phyloP scores from a whole-genome alignment of 2,113 vertebrate genomes.

The Probosciger aterrimus region DNA sequence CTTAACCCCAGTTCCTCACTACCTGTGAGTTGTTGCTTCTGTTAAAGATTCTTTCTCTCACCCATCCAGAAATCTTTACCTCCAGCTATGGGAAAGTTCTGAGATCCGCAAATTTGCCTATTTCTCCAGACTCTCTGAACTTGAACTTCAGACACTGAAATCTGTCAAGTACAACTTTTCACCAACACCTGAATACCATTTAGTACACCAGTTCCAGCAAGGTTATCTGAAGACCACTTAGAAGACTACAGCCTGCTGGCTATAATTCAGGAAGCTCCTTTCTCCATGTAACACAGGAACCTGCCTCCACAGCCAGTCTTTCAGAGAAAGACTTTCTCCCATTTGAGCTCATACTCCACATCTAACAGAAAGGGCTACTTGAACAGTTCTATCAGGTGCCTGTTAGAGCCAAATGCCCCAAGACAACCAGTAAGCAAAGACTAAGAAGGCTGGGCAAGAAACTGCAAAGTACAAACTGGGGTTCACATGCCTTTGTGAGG shows the following conservation, averaged over 20 bases:
- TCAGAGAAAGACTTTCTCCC: neutral
- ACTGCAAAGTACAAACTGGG: neutral
- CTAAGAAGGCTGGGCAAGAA: neutral
- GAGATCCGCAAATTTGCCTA: rapidly evolving
- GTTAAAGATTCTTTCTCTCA: neutral
- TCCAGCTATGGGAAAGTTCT: neutral
- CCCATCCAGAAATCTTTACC: neutral
- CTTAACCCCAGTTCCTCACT: neutral
- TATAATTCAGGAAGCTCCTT: neutral
- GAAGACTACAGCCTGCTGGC: neutral
- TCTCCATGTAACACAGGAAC: neutral
- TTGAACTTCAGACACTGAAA: neutral
- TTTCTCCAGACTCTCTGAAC: neutral
- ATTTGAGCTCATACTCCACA: neutral
- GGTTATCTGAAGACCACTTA: neutral
- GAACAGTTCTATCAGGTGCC: neutral
- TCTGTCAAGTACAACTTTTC: neutral
- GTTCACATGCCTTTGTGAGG: neutral
- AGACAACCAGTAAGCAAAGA: neutral
- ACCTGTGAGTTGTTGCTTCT: neutral
- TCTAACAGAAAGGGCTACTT: neutral
- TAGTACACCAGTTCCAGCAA: neutral
- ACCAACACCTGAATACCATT: neutral
- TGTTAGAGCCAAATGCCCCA: neutral
- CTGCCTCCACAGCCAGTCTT: neutral